Base-by-base conservation (phyloP, 2,797 vertebrate genomes). In the Gobio occitaniae region DNA sequence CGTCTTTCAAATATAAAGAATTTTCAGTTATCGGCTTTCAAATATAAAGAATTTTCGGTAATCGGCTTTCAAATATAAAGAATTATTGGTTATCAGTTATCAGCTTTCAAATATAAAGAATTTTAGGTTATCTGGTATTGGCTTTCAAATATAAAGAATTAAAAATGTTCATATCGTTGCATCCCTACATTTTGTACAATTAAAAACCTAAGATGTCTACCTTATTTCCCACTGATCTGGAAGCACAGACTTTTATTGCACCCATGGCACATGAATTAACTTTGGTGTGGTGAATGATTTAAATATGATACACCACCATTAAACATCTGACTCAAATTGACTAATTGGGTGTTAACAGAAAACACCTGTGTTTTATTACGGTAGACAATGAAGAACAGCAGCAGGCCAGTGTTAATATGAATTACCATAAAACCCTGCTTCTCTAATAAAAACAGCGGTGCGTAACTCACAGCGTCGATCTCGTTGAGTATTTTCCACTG, bases 401-500 rank as follows among this genome's bases (percentile, higher is more conserved):
- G 8, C 50, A 70, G 79, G 6, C 56, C 38, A 36, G 41, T 56
- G 13, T 29, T 81, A 15, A 59, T 41, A 5, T 59, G 52, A 59
- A 59, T 12, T 8, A 32, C 25, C 66, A 82, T 25, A 15, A 61
- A 54, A 15, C n/a, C 4, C 63, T 13, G 78, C 47, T 44, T 3
- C 36, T 29, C 29, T 38, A 41, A 66, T 68, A 56, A 65, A 48
- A 5, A 3, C 41, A 66, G 15, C 61, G 1, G 9, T 2, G 29
- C 10, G 25, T 56, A 41, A 96, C 97, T 91, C 92, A 99, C 98
- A 71, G 97, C 98, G 84, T 99, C 98, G 0, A 99, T 98, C 91
- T 99, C 98, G 0, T 99, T 99, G 10, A 99, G 96, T 86, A 98
- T 98, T 93, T 99, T 99, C 98, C 98, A 99, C 94, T 99, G 98